Evolutionary conservation across 2,797 vertebrate genomes (phyloP), one percentile per base, ranked within the genome.

Genomic region (Pipistrellus pygmaeus): DNA sequence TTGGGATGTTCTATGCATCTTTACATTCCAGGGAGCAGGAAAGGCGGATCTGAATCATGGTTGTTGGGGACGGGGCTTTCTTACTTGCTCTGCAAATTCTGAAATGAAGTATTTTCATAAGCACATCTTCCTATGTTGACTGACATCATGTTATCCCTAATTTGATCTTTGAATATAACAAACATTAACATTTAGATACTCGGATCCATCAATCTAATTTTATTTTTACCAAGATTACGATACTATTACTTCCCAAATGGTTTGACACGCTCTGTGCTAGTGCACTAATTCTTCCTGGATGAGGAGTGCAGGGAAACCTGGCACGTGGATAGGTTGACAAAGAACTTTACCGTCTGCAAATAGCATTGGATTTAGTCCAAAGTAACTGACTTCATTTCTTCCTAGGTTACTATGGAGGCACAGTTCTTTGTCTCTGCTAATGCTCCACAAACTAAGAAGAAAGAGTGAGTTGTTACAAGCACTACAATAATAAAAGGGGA

Each of bases 71-170:
- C n/a, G 8, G n/a, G 18, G 27, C 17, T 32, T 68, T 51, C 46
- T 21, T n/a, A 76, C 15, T 48, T n/a, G 46, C 14, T 75, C 38
- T 8, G 8, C 3, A 44, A 25, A 89, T 73, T 68, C 76, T 93
- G 69, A 85, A 82, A 86, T 90, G 25, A 90, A 93, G 38, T 71
- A 53, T 71, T 80, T 75, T 68, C 69, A 17, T 76, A n/a, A 92
- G 5, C 27, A 8, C 51, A 21, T 64, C 30, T 78, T 93, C 66
- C 62, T 57, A 48, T 66, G 10, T 57, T 90, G 25, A 82, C 23
- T 35, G n/a, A 77, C 17, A 71, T 51, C 51, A 68, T 10, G 38
- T 8, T 82, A 20, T 55, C 17, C 94, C 35, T 89, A 80, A 73
- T 75, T 64, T 75, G 23, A 81, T 77, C 60, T 86, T 55, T 72